Base-by-base conservation (phyloP, 2,888 invertebrate genomes). In the Rugalucina vietnamica region DNA sequence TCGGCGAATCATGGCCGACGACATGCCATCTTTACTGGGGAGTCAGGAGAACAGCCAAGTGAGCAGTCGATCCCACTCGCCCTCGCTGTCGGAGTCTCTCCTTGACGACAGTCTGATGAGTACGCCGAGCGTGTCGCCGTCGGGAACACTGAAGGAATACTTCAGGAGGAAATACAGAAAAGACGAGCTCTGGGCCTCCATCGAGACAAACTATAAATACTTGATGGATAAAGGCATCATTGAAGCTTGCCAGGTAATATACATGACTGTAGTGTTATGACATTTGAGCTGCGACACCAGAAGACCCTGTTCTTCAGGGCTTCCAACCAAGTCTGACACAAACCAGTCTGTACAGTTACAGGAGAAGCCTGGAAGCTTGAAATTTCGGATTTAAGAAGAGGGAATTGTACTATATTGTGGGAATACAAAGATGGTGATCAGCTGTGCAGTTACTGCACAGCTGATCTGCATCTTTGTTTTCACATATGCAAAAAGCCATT, bases 181-280 rank as follows among this genome's bases (percentile, higher is more conserved):
- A 95, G 94, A 95, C 87, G 98, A 98, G 94, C 97, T 98, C 91
- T 98, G 98, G 98, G 97, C 97, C 89, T 97, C 98, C 84, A 96
- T 98, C 92, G 97, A 98, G 95, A 97, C 97, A 80, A 97, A 98
- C 95, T 98, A 98, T 95, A 97, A 98, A 95, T 98, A 98, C 95
- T 97, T 98, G 94, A 98, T 98, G 98, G 98, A 98, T 95, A 98
- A 97, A 93, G 97, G 98, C 95, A 97, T 98, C 91, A 97, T 98
- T 87, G 98, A 98, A 94, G 97, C 97, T 91, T 98, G 98, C 96
- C 96, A 96, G 95, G 97, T 97, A 95, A 90, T n/a, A n/a, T n/a
- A n/a, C n/a, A n/a, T n/a, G n/a, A n/a, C n/a, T n/a, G n/a, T n/a
- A n/a, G n/a, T n/a, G n/a, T n/a, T n/a, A n/a, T n/a, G n/a, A n/a